Evolutionary conservation across 2,797 vertebrate genomes (phyloP).

Genomic region (Ceryle rudis): DNA sequence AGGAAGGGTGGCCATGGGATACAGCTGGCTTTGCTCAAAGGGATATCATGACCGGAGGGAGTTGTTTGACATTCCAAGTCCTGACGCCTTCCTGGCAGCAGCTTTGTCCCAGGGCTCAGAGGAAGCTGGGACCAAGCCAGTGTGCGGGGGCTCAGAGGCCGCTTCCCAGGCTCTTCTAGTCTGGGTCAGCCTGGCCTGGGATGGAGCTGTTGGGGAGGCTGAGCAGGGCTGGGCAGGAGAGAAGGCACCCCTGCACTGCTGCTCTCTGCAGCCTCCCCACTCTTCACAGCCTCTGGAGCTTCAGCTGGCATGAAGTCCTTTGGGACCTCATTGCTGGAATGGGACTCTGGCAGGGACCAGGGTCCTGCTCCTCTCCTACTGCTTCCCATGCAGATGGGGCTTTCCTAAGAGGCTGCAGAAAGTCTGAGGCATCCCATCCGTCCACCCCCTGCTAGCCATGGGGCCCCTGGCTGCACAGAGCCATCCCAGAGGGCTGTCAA

Average conservation of each 20-base stretch:
- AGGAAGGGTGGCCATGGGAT: neutral
- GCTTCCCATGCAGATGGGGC: neutral
- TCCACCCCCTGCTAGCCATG: fast-evolving
- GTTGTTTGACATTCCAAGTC: slow-evolving; percentile 60
- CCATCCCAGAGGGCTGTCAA: neutral
- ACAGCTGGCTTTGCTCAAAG: slow-evolving; percentile 57
- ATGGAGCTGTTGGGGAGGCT: neutral
- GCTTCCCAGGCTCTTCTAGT: neutral
- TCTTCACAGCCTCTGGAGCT: neutral
- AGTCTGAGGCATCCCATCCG: fast-evolving
- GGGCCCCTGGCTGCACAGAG: neutral
- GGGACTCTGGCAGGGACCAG: neutral
- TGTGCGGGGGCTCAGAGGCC: neutral
- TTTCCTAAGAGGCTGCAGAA: slow-evolving; percentile 16
- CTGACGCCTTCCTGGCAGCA: neutral
- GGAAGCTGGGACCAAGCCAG: neutral
- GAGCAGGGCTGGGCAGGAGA: fast-evolving
- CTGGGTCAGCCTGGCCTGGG: slow-evolving; percentile 8
- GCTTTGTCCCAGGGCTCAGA: neutral
- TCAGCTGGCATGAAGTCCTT: neutral
- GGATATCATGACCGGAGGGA: slow-evolving; percentile 32
- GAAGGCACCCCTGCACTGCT: neutral
- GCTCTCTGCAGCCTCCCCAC: neutral
- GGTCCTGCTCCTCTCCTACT: neutral
- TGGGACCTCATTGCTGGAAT: neutral